Evolutionary conservation across 2,888 invertebrate genomes (phyloP), one percentile per base, ranked within the genome.

Genomic region (Byasa hedistus): DNA sequence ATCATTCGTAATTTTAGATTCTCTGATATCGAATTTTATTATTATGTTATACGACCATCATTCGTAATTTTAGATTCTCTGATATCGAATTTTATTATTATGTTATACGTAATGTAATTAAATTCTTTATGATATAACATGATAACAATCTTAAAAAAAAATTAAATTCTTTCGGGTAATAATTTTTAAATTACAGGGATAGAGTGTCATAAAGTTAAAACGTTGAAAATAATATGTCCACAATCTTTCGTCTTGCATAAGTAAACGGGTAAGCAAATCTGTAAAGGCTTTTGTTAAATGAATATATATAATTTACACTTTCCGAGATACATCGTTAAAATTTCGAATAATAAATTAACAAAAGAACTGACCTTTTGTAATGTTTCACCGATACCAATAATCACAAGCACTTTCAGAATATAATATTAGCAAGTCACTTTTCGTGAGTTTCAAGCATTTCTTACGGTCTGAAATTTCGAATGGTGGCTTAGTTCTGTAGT

Each of bases 371-470:
- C 66, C 77, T 69, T 70, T 57, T 73, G 72, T 71, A 70, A 69
- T 77, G 74, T 73, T 74, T 72, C 59, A 64, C 71, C 61, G 72
- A 67, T 15, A 64, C 68, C 63, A 54, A 68, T 72, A 67, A 75
- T 73, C 56, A 65, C 67, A 12, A 51, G 48, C 63, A 64, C 67
- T 54, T 51, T 75, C 70, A 72, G 70, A 72, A 69, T 75, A 73
- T 75, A 65, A 75, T 76, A 79, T 78, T 73, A 69, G 69, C 75
- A 75, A 79, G 82, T 85, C 87, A 89, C 89, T 89, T 84, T 78
- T 80, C 83, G 84, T 85, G 81, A 77, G 82, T 84, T 87, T 82
- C 81, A 85, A 82, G 84, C 91, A 91, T 91, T 86, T 90, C 91
- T 88, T 83, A 83, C 79, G 83, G 83, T 85, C 85, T 84, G 82